Evolutionary conservation across 2,113 vertebrate species (phyloP), one percentile per base, ranked within the genome.

Genomic region (Onychostoma macrolepis): DNA sequence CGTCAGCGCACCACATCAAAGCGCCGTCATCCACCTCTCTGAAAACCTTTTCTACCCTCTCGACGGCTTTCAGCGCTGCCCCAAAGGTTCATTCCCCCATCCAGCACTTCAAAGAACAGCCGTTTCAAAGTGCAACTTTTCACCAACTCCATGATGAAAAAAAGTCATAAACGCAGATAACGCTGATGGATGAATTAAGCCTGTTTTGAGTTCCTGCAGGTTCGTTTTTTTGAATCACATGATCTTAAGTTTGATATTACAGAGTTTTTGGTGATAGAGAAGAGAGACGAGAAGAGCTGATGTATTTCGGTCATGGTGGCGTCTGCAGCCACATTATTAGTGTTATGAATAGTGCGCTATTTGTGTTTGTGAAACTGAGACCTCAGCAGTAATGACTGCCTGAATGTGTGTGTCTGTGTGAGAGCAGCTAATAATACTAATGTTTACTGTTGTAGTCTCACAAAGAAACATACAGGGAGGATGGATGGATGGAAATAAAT

Each of bases 311-410:
- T 75, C 86, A 89, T 86, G 88, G 76, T 81, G 76, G 36, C 65
- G 78, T 81, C 43, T 76, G 88, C 91, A 91, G 90, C 92, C 89
- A 12, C 38, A 61, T 85, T 84, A 86, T 91, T 93, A 85, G 90
- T 77, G 87, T 92, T 94, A 95, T 92, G 89, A 95, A 94, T 95
- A 94, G 93, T 90, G 89, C n/a, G 86, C 92, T 95, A 93, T 95
- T 93, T 93, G 88, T 92, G 91, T 94, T 94, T 91, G 88, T 92
- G 92, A 92, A 94, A 94, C 92, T 84, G 89, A 93, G 91, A 91
- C 90, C 92, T 87, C 61, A 82, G 38, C 19, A 53, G 77, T 65
- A 36, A 78, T 77, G 43, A 65, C 80, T 53, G 28, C 26, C 30
- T 80, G 21, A 75, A 61, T 81, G 30, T 67, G 24, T 45, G n/a